Base-by-base conservation (phyloP, 2,113 vertebrate genomes). In the Cololabis saira region DNA sequence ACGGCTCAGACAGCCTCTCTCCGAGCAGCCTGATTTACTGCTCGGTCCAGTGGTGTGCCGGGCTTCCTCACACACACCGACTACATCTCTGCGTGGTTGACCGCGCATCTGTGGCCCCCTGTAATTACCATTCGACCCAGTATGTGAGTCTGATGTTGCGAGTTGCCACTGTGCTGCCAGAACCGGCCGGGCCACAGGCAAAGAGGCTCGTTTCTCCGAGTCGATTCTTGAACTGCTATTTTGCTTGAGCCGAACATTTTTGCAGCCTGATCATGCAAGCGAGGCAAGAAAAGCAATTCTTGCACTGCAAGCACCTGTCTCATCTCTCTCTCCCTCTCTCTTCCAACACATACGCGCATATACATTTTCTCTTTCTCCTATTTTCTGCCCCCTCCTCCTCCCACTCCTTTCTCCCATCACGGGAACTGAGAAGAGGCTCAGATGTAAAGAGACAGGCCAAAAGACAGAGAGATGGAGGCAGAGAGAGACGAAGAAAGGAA, bases 291-390 rank as follows among this genome's bases (percentile, higher is more conserved):
- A 64, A 78, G 82, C 62, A 61, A 65, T 78, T 87, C 85, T n/a
- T 82, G 83, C 85, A 78, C 68, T 43, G 87, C 85, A 58, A 87
- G 85, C 85, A 86, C 87, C 87, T 88, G 85, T 83, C 80, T 66
- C 63, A 12, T 61, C 66, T 49, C 53, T 5, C 44, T 16, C 15
- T 37, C 30, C 58, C 66, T 49, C 53, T 5, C 44, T 16, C 13
- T 27, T 21, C 18, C 43, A 42, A 64, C 15, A 63, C 58, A 55
- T 44, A 67, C 12, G 72, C 49, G 10, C 60, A 51, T 49, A 56
- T 4, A 65, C 21, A 52, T 49, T 71, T 62, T 69, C 33, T 65
- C 55, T 66, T 68, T 67, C 71, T 65, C 56, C 49, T 33, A 18
- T 27, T 44, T 33, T 16, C 54, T 43, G 47, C 55, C 21, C 57